phyloP scores from a whole-genome alignment of 1,140 invertebrate genomes.

The Manduca sexta region DNA sequence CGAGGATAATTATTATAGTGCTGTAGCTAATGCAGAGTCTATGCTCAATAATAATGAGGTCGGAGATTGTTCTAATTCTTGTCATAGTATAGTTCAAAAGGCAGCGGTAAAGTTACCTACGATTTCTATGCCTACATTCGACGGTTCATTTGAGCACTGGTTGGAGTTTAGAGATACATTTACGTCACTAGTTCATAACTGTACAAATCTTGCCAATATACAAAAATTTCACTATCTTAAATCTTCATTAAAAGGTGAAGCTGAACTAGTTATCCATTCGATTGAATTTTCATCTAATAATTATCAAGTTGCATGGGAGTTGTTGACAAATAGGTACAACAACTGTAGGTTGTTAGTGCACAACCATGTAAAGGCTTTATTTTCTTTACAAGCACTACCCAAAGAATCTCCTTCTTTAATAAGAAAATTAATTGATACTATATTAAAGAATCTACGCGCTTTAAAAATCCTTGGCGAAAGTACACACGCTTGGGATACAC shows the following conservation, averaged over 20 bases:
- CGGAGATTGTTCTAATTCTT: too few species aligned
- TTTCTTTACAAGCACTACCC: constrained; percentile 15
- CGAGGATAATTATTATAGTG: constrained; percentile 11
- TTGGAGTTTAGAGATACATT: constrained; percentile 12
- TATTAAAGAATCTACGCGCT: constrained; percentile 6
- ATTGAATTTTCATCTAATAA: constrained; percentile 26
- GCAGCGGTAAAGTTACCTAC: constrained; percentile 3
- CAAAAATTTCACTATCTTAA: constrained; percentile 7
- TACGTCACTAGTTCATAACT: constrained; percentile 12
- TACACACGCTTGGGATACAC: too few species aligned
- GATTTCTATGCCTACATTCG: constrained; percentile 11
- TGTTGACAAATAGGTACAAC: constrained; percentile 30
- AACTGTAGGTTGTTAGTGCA: constrained; percentile 28
- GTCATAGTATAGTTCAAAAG: too few species aligned
- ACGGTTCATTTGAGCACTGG: constrained; percentile 14
- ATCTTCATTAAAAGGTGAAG: constrained; percentile 3
- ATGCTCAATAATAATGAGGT: too few species aligned
- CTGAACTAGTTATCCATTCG: constrained; percentile 16
- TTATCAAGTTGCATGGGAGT: constrained; percentile 34
- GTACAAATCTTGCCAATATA: constrained; percentile 10
- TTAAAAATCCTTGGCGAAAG: constrained; percentile 6
- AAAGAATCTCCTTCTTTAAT: constrained; percentile 10
- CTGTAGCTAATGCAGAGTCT: constrained; percentile 5
- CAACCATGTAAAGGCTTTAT: constrained; percentile 27
- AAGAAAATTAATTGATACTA: constrained; percentile 7